Evolutionary conservation across 1,140 invertebrate genomes (phyloP).

Genomic region (Lordiphosa collinella): DNA sequence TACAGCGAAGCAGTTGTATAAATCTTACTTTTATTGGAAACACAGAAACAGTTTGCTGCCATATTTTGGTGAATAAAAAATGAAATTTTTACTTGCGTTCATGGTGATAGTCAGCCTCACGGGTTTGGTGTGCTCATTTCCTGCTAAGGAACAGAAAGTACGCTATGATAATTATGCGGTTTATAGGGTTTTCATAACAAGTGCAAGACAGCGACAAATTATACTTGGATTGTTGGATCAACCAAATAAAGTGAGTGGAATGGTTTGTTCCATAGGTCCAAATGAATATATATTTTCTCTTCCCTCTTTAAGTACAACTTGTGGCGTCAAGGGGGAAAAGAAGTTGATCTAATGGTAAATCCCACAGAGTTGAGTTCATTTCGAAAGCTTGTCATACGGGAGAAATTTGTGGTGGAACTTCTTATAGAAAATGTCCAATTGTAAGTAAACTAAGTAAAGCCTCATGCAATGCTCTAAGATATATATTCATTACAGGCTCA

Average conservation of each 20-base stretch:
- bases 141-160: not conserved
- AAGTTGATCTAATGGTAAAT: conserved; percentile 38
- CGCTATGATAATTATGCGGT: conserved; percentile 44
- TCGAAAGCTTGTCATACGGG: not conserved
- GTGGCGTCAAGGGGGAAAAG: conserved; percentile 15
- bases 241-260: too few relatives aligned
- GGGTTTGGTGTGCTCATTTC: not conserved
- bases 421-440: conserved; percentile 43
- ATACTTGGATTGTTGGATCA: too few relatives aligned
- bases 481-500: conserved; percentile 3
- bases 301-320: conserved; percentile 31
- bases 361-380: conserved; percentile 15
- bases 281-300: not conserved
- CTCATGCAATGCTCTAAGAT: not conserved
- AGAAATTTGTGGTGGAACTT: conserved; percentile 14
- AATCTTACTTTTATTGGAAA: not conserved
- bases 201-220: conserved; percentile 1
- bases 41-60: not conserved
- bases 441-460: conserved; percentile 21
- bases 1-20: conserved; percentile 2
- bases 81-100: conserved; percentile 16
- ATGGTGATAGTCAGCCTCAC: conserved; percentile 12
- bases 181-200: conserved; percentile 14
- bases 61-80: not conserved
- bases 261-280: too few relatives aligned